phyloP scores from a whole-genome alignment of 2,113 vertebrate genomes.

The Vidua macroura region DNA sequence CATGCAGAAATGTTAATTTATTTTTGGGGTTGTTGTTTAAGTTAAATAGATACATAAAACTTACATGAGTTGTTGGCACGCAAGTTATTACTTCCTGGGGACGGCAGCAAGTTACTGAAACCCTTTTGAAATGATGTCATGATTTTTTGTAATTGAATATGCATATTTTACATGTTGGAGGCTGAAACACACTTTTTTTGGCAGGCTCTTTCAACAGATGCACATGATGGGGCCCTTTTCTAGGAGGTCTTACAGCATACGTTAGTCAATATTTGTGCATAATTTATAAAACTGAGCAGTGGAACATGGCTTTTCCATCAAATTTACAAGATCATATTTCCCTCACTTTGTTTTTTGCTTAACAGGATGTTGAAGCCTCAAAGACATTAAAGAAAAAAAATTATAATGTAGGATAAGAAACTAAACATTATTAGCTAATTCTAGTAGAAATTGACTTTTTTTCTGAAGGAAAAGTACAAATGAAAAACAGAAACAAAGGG shows the following conservation, averaged over 20 bases:
- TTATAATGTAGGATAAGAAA: background rate
- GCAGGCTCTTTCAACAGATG: slow-evolving; percentile 48
- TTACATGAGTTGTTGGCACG: slow-evolving; percentile 24
- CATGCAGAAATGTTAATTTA: background rate
- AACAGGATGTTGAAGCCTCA: background rate
- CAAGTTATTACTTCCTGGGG: slow-evolving; percentile 14
- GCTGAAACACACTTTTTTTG: slow-evolving; percentile 52
- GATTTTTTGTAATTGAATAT: slow-evolving; percentile 59
- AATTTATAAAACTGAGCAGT: slow-evolving; percentile 41
- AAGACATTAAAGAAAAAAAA: background rate
- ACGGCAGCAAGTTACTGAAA: slow-evolving; percentile 31
- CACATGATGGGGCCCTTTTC: slow-evolving; percentile 9
- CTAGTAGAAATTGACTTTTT: background rate
- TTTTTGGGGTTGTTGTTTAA: slow-evolving; percentile 10
- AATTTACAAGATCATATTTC: background rate
- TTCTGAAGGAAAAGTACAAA: background rate
- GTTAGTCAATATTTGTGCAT: slow-evolving; percentile 57
- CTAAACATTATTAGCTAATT: background rate
- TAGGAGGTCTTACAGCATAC: slow-evolving; percentile 38
- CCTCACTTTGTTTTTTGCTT: background rate
- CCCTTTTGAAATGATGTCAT: slow-evolving; percentile 56
- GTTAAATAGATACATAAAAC: slow-evolving; percentile 16
- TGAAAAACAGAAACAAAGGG: slow-evolving; percentile 19
- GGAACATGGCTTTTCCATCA: slow-evolving; percentile 52
- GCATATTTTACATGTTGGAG: slow-evolving; percentile 50